Base-by-base conservation (phyloP, 1,140 invertebrate genomes). In the Drosophila nigromelanica region DNA sequence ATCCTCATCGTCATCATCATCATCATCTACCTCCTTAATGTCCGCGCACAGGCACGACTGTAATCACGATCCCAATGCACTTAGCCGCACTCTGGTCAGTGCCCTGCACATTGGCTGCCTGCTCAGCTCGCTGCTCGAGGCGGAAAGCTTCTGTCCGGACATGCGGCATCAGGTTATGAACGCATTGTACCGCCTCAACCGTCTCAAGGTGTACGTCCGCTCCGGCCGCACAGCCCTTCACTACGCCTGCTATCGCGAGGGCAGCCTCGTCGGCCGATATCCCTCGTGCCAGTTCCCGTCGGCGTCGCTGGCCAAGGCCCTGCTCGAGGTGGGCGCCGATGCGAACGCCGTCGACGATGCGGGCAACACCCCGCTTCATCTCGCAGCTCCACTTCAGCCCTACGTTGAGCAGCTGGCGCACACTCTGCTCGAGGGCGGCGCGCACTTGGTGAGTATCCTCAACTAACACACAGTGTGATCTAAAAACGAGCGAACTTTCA, bases 1-100 rank as follows among this genome's bases (percentile, higher is more conserved):
- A 7, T 70, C 67, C 10, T 67, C 59, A 5, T 73, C 68, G 8
- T 52, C 68, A n/a, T 56, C 79, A 11, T 10, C 15, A 18, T 43
- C 76, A 27, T 78, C 73, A 6, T 90, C 85, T 12, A 89, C 82
- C 12, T 76, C 83, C 21, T 39, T 87, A 24, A 35, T 82, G 27
- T 80, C 83, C 39, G 77, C 73, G n/a, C 76, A 89, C 56, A 76
- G 80, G 66, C 93, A 95, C 67, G 93, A 93, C 73, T 92, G 93
- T 42, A 95, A 96, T 60, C 93, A 95, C 79, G 96, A 97, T 85
- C 92, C 95, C 42, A 95, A 94, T 30, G 95, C 96, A 66, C 93
- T 98, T 43, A 96, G 97, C 80, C 94, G 97, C 73, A 95, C 97
- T 27, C 92, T 98, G 63, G 94, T 97, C n/a, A 97, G 98, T 76